Base-by-base conservation (phyloP, 2,888 invertebrate species). In the Cheilosia vernalis region DNA sequence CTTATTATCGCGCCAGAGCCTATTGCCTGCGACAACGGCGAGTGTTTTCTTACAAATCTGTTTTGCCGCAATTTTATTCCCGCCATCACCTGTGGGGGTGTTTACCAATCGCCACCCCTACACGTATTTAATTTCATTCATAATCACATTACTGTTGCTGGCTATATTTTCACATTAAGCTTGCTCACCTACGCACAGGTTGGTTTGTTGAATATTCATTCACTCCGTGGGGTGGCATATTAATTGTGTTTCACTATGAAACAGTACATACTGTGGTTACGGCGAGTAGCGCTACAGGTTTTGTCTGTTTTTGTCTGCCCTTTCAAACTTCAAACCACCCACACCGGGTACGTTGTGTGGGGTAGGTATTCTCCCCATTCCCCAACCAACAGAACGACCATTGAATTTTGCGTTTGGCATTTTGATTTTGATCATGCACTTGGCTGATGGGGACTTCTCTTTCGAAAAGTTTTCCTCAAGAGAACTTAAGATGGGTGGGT, bases 331-430 rank as follows among this genome's bases (percentile, higher is more conserved):
- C 56, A 64, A 37, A 47, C 56, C 64, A 19, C 55, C 40, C 15
- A 49, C 63, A 37, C 15, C 9, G 40, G 49, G 49, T 74, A 55
- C 17, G 55, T 63, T 49, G 74, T 55, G 47, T 53, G 60, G 24
- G 24, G 24, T 24, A 2, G 24, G 15, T 40, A 27, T n/a, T n/a
- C 17, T 15, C n/a, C n/a, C n/a, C n/a, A 63, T 47, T 76, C 44
- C 24, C 30, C 21, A 27, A 27, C 51, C 24, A 21, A 37, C 51
- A n/a, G 13, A 69, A 13, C 70, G 76, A 53, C 70, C 58, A 70
- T 76, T 82, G 60, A 82, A 77, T 64, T 76, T 70, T 70, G 44
- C 58, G 37, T 19, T 66, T 77, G 77, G 70, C 70, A 82, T 82
- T 77, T 72, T 13, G 9, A 30, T 2, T 9, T 9, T 30, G 10